Conservation (phyloP, 2,888 invertebrate species). For the Villa cingulata region DNA sequence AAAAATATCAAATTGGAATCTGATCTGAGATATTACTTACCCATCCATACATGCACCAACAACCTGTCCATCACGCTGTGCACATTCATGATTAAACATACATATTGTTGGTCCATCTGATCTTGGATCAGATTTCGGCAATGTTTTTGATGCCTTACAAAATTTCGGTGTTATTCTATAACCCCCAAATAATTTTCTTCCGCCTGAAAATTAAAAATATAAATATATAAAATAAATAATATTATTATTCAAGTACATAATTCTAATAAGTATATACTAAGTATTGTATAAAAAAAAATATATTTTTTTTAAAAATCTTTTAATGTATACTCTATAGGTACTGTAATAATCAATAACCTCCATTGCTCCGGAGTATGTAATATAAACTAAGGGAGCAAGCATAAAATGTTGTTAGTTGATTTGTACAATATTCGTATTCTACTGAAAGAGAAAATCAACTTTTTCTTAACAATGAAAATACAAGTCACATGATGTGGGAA, state of each 20-base stretch:
- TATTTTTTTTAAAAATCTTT: too few species aligned
- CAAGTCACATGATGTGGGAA: too few species aligned
- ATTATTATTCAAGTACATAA: background rate
- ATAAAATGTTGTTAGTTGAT: too few species aligned
- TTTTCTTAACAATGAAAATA: too few species aligned
- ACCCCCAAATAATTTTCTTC: constrained; percentile 67
- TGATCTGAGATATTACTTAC: background rate
- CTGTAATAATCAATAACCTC: too few species aligned
- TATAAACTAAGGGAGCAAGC: too few species aligned
- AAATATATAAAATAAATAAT: background rate
- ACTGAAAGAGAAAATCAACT: too few species aligned
- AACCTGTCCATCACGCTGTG: constrained; percentile 62
- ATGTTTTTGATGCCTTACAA: constrained; percentile 57
- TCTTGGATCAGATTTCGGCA: constrained; percentile 42
- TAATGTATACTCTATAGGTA: too few species aligned
- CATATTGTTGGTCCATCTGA: constrained; percentile 63
- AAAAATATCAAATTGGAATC: background rate
- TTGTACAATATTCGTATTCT: too few species aligned
- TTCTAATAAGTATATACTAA: too few species aligned
- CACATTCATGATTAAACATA: constrained; percentile 89
- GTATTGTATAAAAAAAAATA: too few species aligned
- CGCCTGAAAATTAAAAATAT: constrained; percentile 25
- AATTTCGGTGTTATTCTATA: constrained; percentile 72
- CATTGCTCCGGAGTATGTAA: too few species aligned
- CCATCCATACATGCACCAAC: constrained; percentile 88